Evolutionary conservation across 2,797 vertebrate genomes (phyloP), one percentile per base, ranked within the genome.

Genomic region (Sphenodon punctatus): DNA sequence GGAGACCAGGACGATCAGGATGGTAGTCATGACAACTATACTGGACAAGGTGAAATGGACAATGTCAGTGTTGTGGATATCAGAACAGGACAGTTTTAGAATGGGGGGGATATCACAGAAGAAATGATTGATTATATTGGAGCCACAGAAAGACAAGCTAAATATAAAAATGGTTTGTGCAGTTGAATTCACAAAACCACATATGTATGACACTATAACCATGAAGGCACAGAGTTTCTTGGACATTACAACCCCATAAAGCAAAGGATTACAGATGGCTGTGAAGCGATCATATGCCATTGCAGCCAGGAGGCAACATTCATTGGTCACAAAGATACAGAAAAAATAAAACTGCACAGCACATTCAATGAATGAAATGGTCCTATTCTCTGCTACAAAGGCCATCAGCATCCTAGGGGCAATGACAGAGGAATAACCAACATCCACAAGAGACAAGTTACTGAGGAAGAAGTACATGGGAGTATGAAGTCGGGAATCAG

Each of bases 401-500:
- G 41, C 84, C 45, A 60, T 59, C 46, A 92, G 75, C 38, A 78
- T 84, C 69, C 79, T 82, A 46, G 86, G 79, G 23, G 77, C 75
- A 80, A 88, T 82, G 41, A 79, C 68, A 20, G 75, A 84, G 30
- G 82, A 75, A 11, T 82, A 88, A 41, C 82, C 78, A 16, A 86
- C 20, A 76, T 88, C 65, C 67, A 88, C 80, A 64, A 34, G 84
- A 4, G 87, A 80, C 17, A 92, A 61, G 39, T 87, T 92, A 80
- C 66, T 78, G 36, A 91, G 74, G 64, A 92, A 91, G 67, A 92
- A 92, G 53, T 92, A 89, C 82, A 88, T 85, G 14, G 83, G 82
- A 3, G 32, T 91, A 5, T 87, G 82, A 69, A 92, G 82, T 41
- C 39, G 82, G 41, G 77, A 49, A 27, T 89, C 82, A 27, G 58